phyloP scores from a whole-genome alignment of 2,797 vertebrate species.

The Ataeniobius toweri region DNA sequence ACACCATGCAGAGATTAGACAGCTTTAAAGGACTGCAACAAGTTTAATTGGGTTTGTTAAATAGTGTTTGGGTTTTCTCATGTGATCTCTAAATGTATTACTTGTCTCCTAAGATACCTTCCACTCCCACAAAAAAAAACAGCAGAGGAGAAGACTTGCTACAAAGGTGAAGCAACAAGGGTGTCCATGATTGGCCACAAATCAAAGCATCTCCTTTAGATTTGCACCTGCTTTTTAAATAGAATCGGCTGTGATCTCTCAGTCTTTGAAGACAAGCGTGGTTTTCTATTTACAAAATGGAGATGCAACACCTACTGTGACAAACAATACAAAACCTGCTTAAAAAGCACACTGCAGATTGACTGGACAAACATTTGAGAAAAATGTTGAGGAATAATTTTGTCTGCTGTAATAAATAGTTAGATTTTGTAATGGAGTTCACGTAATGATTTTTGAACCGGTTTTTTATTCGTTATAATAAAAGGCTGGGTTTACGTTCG shows the following conservation, averaged over 20 bases:
- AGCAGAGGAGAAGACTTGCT: slow-evolving; percentile 9
- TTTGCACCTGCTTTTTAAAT: slow-evolving; percentile 58
- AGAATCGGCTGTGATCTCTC: slow-evolving; percentile 56
- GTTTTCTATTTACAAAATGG: slow-evolving; percentile 45
- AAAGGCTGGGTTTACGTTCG: slow-evolving; percentile 3
- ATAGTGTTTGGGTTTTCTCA: slow-evolving; percentile 54
- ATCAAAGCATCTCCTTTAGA: slow-evolving; percentile 61
- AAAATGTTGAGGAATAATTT: slow-evolving; percentile 36
- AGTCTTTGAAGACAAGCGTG: slow-evolving; percentile 56
- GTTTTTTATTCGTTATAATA: not conserved
- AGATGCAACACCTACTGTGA: slow-evolving; percentile 43
- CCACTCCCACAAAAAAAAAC: not conserved
- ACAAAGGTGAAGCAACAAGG: slow-evolving; percentile 43
- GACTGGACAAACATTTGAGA: slow-evolving; percentile 37
- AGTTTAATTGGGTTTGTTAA: slow-evolving; percentile 63
- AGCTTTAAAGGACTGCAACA: slow-evolving; percentile 47
- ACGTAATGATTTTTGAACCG: slow-evolving; percentile 10
- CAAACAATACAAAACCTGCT: slow-evolving; percentile 50
- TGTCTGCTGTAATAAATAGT: slow-evolving; percentile 43
- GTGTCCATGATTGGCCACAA: slow-evolving; percentile 45
- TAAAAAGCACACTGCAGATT: slow-evolving; percentile 44
- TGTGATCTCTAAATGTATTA: slow-evolving; percentile 46
- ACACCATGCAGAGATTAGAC: slow-evolving; percentile 53
- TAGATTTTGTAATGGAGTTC: slow-evolving; percentile 9
- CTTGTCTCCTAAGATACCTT: slow-evolving; percentile 34